Base-by-base conservation (phyloP, 2,113 vertebrate species). In the Diglossa brunneiventris region DNA sequence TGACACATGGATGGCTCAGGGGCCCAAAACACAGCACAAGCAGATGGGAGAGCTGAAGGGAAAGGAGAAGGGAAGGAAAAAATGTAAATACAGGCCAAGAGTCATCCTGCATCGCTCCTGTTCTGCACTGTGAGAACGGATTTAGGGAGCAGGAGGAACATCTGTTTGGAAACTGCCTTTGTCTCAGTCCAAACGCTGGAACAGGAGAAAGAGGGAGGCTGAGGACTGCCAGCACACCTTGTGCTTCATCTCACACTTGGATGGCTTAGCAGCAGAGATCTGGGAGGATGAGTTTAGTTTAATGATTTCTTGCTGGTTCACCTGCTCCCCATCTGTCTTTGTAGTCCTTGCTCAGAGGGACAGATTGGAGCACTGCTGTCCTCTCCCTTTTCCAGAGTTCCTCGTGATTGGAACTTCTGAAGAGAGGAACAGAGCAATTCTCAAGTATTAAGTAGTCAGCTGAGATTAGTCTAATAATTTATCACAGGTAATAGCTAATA, bases 301-400 rank as follows among this genome's bases (percentile, higher is more conserved):
- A 94, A 94, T 94, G 82, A 94, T 95, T 92, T 90, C 90, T 93
- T 88, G 93, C 95, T 97, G 92, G 67, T 88, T 96, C 93, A 95
- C 91, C 96, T 97, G 96, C 87, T 94, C 84, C 92, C 94, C 96
- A 95, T 96, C 96, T 96, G 96, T 96, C 95, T 97, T 41, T 83
- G 92, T 30, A 95, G 87, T 61, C 79, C 86, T 92, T 88, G 96
- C 94, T 95, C 31, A 10, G 68, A 95, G 93, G 93, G 87, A 94
- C 70, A 93, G 93, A 88, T 42, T 83, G 88, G 76, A 96, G 79
- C 56, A 0, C 35, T 37, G 61, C 94, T 81, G 93, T 92, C 93
- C 93, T 92, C 90, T 96, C 72, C 75, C 23, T 47, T 70, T 67
- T 67, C 79, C 49, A 77, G 75, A 92, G 56, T 4, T 85, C 44